These are phyloP conservation scores for Drosophila lutescens DNA, from an alignment of 2,888 invertebrate species.

Conservation along the genomic window DNA sequence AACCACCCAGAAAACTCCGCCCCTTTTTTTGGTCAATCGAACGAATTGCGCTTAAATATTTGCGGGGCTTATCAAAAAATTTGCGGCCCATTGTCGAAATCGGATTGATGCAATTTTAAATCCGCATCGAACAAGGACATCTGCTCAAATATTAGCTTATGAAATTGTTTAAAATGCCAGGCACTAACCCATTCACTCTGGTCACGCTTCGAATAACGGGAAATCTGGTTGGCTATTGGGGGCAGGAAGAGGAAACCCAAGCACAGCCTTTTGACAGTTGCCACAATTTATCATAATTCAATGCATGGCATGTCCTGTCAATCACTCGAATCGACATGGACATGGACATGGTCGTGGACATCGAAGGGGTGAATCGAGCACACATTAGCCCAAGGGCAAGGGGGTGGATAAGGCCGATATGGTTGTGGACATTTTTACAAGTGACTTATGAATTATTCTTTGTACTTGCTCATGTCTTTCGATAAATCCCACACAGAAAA, in stretches of 20 bases:
- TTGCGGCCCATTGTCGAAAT: constrained; percentile 62
- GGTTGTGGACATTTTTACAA: constrained; percentile 65
- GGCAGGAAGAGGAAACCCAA: constrained; percentile 52
- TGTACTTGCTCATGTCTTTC: constrained; percentile 46
- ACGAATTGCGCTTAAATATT: constrained; percentile 64
- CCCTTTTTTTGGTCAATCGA: constrained; percentile 25
- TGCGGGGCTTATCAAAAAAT: constrained; percentile 55
- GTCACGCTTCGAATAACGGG: constrained; percentile 56
- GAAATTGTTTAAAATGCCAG: constrained; percentile 72
- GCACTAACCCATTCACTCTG: constrained; percentile 58
- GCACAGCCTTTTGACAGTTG: constrained; percentile 80
- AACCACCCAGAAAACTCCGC: constrained; percentile 16
- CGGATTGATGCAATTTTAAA: constrained; percentile 71
- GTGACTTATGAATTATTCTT: constrained; percentile 81
- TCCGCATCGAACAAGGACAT: constrained; percentile 50
- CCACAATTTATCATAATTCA: constrained; percentile 84
- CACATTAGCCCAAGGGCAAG: constrained; percentile 55
- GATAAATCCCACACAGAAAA: constrained; percentile 6
- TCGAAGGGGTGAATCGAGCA: constrained; percentile 65
- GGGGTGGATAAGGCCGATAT: constrained; percentile 6
- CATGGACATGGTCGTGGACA: constrained; percentile 31
- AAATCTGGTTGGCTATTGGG: constrained; percentile 1
- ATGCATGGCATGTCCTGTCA: constrained; percentile 76
- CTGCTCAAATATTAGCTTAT: constrained; percentile 77
- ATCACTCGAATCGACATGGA: constrained; percentile 54